Conservation (phyloP, 2,797 vertebrate genomes). For the Danio choprae region DNA sequence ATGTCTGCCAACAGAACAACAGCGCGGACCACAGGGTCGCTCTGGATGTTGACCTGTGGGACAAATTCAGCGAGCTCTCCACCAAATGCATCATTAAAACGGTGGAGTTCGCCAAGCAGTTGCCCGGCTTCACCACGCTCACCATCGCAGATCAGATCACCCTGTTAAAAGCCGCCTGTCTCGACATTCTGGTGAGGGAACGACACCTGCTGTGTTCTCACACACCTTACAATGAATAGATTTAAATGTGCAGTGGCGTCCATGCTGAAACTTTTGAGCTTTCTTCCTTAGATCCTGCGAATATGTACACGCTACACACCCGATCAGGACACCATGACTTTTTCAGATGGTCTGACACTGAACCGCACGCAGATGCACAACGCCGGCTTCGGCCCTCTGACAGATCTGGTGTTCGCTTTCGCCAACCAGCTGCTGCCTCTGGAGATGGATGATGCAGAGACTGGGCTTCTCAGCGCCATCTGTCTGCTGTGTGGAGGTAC, state of each 20-base stretch:
- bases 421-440: constrained; percentile 94
- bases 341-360: constrained; percentile 94
- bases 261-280: not conserved
- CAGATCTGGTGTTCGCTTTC: constrained; percentile 96
- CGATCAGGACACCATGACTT: constrained; percentile 98
- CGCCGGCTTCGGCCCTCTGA: constrained; percentile 94
- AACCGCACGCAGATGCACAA: constrained; percentile 99
- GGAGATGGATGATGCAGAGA: constrained; percentile 96
- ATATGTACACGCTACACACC: constrained; percentile 98
- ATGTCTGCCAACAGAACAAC: constrained; percentile 81
- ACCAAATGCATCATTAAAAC: constrained; percentile 99
- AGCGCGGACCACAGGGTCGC: constrained; percentile 91
- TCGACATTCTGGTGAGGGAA: constrained; percentile 92
- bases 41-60: constrained; percentile 94
- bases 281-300: constrained; percentile 85
- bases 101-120: constrained; percentile 97
- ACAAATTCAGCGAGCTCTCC: constrained; percentile 97
- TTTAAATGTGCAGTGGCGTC: not conserved
- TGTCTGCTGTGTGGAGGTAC: constrained; percentile 97
- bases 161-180: constrained; percentile 95
- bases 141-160: constrained; percentile 98
- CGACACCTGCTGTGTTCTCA: not conserved
- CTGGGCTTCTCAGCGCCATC: constrained; percentile 94
- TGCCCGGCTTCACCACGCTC: constrained; percentile 94
- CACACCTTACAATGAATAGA: not conserved